phyloP scores from a whole-genome alignment of 2,113 vertebrate species.

The Sigmodon hispidus region DNA sequence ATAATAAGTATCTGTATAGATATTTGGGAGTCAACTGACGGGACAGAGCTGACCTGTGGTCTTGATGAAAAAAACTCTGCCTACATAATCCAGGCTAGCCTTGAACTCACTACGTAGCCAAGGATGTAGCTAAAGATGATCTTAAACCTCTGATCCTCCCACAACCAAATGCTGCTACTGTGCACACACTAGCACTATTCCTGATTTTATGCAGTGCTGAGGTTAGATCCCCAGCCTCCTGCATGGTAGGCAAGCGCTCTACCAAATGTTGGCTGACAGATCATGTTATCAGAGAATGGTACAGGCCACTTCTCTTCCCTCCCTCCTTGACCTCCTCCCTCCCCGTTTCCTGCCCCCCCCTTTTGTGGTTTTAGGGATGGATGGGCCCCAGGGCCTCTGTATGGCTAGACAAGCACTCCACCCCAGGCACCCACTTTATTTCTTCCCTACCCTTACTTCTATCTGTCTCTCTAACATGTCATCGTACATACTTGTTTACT shows the following conservation, averaged over 20 bases:
- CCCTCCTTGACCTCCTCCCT: neutral
- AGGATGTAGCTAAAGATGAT: neutral
- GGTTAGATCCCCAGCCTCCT: neutral
- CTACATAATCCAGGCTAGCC: neutral
- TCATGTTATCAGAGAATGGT: neutral
- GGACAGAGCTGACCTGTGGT: too few species aligned
- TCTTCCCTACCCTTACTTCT: neutral
- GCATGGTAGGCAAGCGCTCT: neutral
- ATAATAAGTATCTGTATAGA: too few species aligned
- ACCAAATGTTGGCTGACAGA: neutral
- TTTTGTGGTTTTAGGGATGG: neutral
- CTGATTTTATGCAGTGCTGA: too few species aligned
- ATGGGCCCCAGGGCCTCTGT: neutral
- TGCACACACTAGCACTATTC: neutral
- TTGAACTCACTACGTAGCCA: neutral
- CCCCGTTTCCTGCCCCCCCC: neutral
- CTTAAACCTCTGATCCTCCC: neutral
- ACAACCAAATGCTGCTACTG: neutral
- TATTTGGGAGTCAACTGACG: too few species aligned
- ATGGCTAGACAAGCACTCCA: neutral
- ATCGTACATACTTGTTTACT: neutral
- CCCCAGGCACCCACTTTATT: neutral
- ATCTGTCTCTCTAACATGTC: neutral
- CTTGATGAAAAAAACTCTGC: too few species aligned
- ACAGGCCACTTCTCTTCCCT: neutral